Conservation (phyloP, 2,888 invertebrate species). For the Zhuqinia jingwanae region DNA sequence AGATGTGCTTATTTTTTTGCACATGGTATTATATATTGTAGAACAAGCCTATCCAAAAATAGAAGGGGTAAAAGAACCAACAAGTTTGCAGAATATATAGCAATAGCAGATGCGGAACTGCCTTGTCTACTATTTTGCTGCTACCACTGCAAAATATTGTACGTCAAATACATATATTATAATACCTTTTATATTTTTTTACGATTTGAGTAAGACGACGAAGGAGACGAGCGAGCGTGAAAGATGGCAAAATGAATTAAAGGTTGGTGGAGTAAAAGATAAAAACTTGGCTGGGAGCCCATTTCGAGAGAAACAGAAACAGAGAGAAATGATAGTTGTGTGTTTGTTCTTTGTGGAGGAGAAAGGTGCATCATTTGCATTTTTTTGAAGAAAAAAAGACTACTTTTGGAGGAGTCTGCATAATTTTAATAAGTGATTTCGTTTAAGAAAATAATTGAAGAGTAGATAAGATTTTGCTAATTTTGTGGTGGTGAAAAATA, state of each 20-base stretch:
- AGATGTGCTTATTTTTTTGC: conserved; percentile 1
- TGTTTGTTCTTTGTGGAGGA: background rate
- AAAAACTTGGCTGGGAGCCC: conserved; percentile 55
- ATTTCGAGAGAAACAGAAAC: conserved; percentile 30
- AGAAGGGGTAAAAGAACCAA: conserved; percentile 65
- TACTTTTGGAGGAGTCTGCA: background rate
- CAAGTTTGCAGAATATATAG: background rate
- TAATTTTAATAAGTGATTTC: too few species aligned
- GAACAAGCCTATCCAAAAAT: conserved; percentile 56
- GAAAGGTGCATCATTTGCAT: conserved; percentile 2
- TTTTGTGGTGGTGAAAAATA: background rate
- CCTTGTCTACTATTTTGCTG: too few species aligned
- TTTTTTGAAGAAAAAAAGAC: too few species aligned
- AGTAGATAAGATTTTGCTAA: background rate
- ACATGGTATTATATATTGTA: background rate
- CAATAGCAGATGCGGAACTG: conserved; percentile 57
- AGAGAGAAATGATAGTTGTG: background rate
- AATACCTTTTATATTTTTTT: too few species aligned
- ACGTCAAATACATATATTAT: too few species aligned
- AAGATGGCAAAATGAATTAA: background rate
- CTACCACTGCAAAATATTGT: too few species aligned
- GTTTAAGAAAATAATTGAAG: background rate
- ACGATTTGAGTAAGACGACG: background rate
- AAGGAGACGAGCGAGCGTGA: background rate
- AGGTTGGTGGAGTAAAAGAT: background rate